A percentile compares a stretch with the other conserved stretches of the same genome.
Evolutionary conservation across 2,888 invertebrate species (phyloP).

Genomic region (Colletes collaris): DNA sequence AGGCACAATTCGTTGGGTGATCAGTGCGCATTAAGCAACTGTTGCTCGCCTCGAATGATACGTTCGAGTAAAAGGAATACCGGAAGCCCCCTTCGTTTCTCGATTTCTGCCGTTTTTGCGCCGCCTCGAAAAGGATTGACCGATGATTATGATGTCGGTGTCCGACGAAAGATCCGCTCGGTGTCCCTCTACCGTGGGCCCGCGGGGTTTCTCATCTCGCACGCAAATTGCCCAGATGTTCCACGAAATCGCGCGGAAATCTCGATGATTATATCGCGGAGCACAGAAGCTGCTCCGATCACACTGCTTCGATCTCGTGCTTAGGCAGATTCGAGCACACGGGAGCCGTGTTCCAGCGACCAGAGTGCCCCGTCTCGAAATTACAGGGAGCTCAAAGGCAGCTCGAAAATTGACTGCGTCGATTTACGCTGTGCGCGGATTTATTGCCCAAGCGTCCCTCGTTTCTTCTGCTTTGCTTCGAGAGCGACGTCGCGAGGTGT

Average conservation of each 20-base stretch:
- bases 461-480: slow-evolving; percentile 27
- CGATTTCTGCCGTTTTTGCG: slow-evolving; percentile 40
- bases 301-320: slow-evolving; percentile 48
- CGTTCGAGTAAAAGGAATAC: slow-evolving; percentile 10
- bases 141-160: slow-evolving; percentile 34
- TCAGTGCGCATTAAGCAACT: too few relatives aligned
- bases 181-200: slow-evolving; percentile 37
- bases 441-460: slow-evolving; percentile 30
- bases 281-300: slow-evolving; percentile 74
- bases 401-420: slow-evolving; percentile 32
- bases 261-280: slow-evolving; percentile 76
- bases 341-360: slow-evolving; percentile 27
- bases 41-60: too few relatives aligned
- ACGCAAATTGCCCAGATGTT: slow-evolving; percentile 81
- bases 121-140: slow-evolving; percentile 7
- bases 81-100: slow-evolving; percentile 37
- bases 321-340: slow-evolving; percentile 58
- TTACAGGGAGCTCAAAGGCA: slow-evolving; percentile 55
- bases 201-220: slow-evolving; percentile 74
- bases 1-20: too few relatives aligned
- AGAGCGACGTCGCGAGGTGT: not conserved
- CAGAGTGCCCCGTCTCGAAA: slow-evolving; percentile 53
- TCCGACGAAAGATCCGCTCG: slow-evolving; percentile 32
- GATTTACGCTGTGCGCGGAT: slow-evolving; percentile 47
- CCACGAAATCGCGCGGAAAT: slow-evolving; percentile 80